Evolutionary conservation across 2,797 vertebrate species (phyloP).

Genomic region (Hafferia zeledoni): DNA sequence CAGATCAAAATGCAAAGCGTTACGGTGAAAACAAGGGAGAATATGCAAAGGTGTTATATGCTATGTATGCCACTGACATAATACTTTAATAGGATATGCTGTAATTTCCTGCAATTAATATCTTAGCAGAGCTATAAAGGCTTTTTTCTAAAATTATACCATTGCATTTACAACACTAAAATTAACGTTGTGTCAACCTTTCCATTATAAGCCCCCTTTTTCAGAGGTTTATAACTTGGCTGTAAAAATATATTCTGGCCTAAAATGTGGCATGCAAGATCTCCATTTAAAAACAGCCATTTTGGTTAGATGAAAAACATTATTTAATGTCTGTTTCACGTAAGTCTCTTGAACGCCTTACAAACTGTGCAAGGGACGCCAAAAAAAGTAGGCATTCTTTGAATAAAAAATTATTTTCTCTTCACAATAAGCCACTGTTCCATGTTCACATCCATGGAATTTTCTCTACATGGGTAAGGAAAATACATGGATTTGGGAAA

Average conservation of each 20-base stretch:
- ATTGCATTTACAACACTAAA: constrained; percentile 73
- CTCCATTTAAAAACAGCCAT: constrained; percentile 37
- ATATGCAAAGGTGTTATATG: constrained; percentile 72
- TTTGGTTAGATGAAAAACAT: constrained; percentile 45
- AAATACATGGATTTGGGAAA: not conserved
- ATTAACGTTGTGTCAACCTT: constrained; percentile 79
- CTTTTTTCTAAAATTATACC: constrained; percentile 73
- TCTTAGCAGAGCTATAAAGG: constrained; percentile 71
- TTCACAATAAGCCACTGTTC: not conserved
- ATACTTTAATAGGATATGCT: constrained; percentile 78
- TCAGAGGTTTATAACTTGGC: constrained; percentile 66
- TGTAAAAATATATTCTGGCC: constrained; percentile 59
- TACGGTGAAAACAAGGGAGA: constrained; percentile 67
- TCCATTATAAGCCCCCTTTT: constrained; percentile 73
- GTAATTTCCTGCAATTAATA: constrained; percentile 84
- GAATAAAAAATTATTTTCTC: not conserved
- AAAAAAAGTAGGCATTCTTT: not conserved
- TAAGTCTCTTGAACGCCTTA: not conserved
- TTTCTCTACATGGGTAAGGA: not conserved
- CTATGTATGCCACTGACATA: constrained; percentile 75
- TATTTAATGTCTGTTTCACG: constrained; percentile 15
- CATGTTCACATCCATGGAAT: not conserved
- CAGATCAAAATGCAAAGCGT: constrained; percentile 63
- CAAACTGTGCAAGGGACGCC: not conserved
- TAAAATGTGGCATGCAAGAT: constrained; percentile 45